These are phyloP conservation scores for Semnornis frantzii DNA, from an alignment of 2,113 vertebrate species.

Conservation along the genomic window DNA sequence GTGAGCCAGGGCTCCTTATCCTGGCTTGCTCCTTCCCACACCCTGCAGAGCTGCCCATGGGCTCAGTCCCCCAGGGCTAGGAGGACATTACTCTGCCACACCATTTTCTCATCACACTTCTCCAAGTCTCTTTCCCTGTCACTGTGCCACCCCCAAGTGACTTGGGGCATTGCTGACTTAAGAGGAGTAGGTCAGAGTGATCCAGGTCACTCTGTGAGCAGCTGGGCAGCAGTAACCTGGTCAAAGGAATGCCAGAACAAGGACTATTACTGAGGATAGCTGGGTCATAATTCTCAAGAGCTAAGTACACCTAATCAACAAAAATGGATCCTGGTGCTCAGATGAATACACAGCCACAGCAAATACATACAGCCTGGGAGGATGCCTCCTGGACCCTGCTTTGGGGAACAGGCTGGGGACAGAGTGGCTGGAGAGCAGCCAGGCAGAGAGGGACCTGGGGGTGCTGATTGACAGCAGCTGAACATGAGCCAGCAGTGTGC, in stretches of 20 bases:
- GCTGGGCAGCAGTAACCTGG: not conserved
- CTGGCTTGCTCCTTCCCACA: accelerated
- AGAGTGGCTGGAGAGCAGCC: no score
- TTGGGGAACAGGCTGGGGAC: not conserved
- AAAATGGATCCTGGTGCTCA: not conserved
- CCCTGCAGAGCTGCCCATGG: not conserved
- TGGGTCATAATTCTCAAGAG: not conserved
- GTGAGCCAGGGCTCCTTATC: not conserved
- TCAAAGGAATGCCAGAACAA: not conserved
- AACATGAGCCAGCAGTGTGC: no score
- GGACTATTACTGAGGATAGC: not conserved
- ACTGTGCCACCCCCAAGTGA: not conserved
- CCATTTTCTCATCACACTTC: not conserved
- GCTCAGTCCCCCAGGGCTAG: not conserved
- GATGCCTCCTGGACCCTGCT: not conserved
- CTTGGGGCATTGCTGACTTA: not conserved
- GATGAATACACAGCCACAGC: not conserved
- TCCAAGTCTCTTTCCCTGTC: not conserved
- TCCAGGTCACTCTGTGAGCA: not conserved
- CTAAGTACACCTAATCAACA: not conserved
- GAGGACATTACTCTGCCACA: not conserved
- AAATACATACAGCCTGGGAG: not conserved
- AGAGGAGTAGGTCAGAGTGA: not conserved
- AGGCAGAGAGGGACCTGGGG: no score
- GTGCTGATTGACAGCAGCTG: no score